phyloP scores from a whole-genome alignment of 92 coral and sea anemone genomes.

The Pocillopora meandrina region DNA sequence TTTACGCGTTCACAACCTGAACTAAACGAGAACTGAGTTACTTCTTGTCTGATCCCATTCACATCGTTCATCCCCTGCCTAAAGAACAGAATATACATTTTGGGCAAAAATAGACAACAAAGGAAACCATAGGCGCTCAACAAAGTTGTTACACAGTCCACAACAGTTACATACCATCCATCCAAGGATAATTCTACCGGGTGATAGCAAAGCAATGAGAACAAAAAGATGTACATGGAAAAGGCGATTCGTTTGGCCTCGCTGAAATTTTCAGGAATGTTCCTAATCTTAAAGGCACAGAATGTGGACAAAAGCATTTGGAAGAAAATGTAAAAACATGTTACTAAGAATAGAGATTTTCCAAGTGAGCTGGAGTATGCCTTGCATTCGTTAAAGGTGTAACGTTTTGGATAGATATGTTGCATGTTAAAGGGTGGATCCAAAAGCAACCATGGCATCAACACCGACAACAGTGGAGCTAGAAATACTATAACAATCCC shows the following conservation, averaged over 20 bases:
- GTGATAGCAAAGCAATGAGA: constrained; percentile 27
- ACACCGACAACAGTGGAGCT: not conserved
- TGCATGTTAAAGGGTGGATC: constrained; percentile 43
- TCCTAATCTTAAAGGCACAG: constrained; percentile 72
- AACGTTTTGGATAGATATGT: constrained; percentile 21
- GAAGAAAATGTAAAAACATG: constrained; percentile 40
- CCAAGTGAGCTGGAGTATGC: constrained; percentile 32
- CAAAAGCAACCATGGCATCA: constrained; percentile 42
- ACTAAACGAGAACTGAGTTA: not conserved
- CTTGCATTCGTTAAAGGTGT: constrained; percentile 44
- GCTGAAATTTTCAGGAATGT: constrained; percentile 71
- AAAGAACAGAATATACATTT: constrained; percentile 59
- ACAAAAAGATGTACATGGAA: constrained; percentile 68
- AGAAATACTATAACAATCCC: not conserved
- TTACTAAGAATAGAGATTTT: constrained; percentile 25
- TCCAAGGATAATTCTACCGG: not conserved
- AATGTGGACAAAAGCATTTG: constrained; percentile 56
- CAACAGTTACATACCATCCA: constrained; percentile 15
- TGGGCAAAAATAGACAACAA: constrained; percentile 67
- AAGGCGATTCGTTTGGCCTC: constrained; percentile 74
- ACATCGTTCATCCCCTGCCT: constrained; percentile 56
- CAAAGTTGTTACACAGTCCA: constrained; percentile 47
- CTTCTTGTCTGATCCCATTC: not conserved
- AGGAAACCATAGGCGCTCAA: constrained; percentile 67
- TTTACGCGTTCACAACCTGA: not conserved